Base-by-base conservation (phyloP, 1,140 invertebrate species). In the Drosophila miranda region DNA sequence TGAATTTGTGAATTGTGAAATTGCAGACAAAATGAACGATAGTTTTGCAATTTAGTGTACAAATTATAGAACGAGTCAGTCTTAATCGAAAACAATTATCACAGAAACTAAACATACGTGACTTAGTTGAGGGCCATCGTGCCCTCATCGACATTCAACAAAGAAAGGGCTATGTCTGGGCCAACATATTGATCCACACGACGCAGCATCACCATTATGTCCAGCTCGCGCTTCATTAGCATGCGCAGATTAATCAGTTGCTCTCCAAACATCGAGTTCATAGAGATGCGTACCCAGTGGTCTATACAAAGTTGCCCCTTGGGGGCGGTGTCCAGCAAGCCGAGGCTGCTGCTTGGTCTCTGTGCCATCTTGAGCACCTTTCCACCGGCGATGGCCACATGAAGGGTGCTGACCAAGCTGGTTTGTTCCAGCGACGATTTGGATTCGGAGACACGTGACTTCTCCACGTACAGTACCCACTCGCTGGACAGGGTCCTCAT, bases 391-490 rank as follows among this genome's bases (percentile, higher is more conserved):
- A 83, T 21, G 0, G 43, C 66, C 41, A 83, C 54, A 61, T 68
- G 75, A 1, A 83, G 13, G 0, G 42, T 21, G 41, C 55, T 84
- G 0, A 84, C 48, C 21, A 84, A 5, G 0, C 59, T 79, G 2
- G 11, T 42, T 6, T 83, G 51, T 8, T 72, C 76, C 6, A 83
- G 53, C 2, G 59, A 42, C 6, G 72, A 73, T 4, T 44, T 7
- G 1, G 49, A 45, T 0, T 61, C 66, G 0, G 42, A 14, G 0
- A 14, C 43, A 21, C 55, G 76, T 2, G 14, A 53, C 41, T 79
- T 84, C 4, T 83, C 80, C 6, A 75, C 62, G 13, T 59, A 83
- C 0, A 79, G 5, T 0, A 83, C 6, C 80, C 80, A 83, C 0
- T 79, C 58, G 19, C 8, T 62, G 28, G 43, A 1, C 30, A 26